Percentiles rank a stretch among this genome's conserved stretches.
These are phyloP conservation scores for Pangasius macronema DNA, from an alignment of 2,797 vertebrate genomes.

Conservation along the genomic window DNA sequence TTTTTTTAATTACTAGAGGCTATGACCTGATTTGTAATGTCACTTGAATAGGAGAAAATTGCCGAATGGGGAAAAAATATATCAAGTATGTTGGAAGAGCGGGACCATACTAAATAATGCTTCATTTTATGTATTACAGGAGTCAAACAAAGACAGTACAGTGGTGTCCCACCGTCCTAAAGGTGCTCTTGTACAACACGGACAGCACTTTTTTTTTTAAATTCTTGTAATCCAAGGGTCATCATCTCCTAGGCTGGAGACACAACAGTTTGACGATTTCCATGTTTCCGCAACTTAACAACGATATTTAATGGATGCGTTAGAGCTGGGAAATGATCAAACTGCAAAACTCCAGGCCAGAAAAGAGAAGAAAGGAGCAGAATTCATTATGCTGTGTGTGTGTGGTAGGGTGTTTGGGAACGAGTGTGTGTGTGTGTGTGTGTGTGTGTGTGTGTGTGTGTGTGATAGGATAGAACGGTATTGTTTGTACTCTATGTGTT, in stretches of 20 bases:
- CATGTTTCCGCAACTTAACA: neutral
- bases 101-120: neutral
- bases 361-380: neutral
- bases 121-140: neutral
- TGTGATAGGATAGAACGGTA: neutral
- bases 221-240: neutral
- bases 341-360: neutral
- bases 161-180: too few relatives aligned
- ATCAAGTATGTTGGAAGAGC: neutral
- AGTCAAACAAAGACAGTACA: too few relatives aligned
- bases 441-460: neutral
- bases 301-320: neutral
- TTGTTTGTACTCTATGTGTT: slow-evolving; percentile 9
- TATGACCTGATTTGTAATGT: neutral
- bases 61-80: neutral
- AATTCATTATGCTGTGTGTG: neutral
- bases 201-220: too few relatives aligned
- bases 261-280: neutral
- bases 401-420: neutral
- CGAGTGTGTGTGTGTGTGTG: neutral
- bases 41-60: neutral
- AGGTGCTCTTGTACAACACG: too few relatives aligned
- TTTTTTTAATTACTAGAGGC: neutral
- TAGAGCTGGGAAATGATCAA: neutral
- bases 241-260: neutral